These are phyloP conservation scores for Ceyx margarethae DNA, from an alignment of 2,113 vertebrate species.

Conservation along the genomic window DNA sequence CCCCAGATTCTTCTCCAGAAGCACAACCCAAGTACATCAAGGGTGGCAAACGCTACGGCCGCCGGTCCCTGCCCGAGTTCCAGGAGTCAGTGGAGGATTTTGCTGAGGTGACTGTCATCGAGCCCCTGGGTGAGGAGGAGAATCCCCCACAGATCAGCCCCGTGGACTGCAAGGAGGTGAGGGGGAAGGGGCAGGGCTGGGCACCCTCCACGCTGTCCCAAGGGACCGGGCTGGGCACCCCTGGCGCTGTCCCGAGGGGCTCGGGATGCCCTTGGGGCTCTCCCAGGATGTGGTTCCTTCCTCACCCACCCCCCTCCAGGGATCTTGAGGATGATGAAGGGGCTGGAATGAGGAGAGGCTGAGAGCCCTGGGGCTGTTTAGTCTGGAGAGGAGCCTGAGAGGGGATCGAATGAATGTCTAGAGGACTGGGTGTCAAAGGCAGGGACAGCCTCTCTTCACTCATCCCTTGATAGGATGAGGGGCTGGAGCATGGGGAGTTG, in stretches of 20 bases:
- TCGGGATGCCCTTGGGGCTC: neutral
- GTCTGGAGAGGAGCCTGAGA: too few relatives aligned
- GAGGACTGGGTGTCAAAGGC: too few relatives aligned
- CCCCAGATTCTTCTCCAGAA: slow-evolving; percentile 78
- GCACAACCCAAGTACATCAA: slow-evolving; percentile 93
- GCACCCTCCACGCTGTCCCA: neutral
- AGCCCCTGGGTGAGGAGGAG: slow-evolving; percentile 52
- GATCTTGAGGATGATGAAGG: neutral
- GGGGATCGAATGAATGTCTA: too few relatives aligned
- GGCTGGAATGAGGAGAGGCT: too few relatives aligned
- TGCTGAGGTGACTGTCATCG: slow-evolving; percentile 66
- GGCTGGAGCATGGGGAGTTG: too few relatives aligned
- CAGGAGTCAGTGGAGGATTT: slow-evolving; percentile 73
- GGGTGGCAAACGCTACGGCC: slow-evolving; percentile 90
- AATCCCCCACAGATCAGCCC: slow-evolving; percentile 65
- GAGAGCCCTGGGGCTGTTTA: too few relatives aligned
- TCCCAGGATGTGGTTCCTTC: neutral
- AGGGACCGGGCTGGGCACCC: too few relatives aligned
- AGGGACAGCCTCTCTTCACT: too few relatives aligned
- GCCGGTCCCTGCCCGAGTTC: slow-evolving; percentile 87
- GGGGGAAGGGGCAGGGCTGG: neutral
- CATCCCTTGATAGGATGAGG: too few relatives aligned
- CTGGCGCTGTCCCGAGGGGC: neutral
- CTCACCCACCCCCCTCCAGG: neutral
- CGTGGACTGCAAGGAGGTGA: slow-evolving; percentile 82